Evolutionary conservation across 2,797 vertebrate species (phyloP).

Genomic region (Tauraco hartlaubi): DNA sequence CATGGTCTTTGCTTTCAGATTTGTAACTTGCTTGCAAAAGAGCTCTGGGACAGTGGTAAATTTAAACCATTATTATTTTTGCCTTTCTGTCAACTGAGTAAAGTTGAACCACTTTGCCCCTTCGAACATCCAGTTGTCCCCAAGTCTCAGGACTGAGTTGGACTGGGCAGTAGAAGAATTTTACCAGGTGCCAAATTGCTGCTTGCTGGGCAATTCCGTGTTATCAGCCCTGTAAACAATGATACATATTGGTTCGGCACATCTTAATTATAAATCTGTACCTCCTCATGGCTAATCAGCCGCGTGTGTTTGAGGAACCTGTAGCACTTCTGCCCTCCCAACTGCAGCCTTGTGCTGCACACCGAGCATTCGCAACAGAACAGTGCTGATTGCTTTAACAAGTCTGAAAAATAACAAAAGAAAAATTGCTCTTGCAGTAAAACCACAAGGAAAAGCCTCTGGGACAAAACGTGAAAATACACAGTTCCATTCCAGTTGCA

Average conservation of each 20-base stretch:
- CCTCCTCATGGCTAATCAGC: not conserved
- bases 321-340: not conserved
- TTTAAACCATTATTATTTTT: not conserved
- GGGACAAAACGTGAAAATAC: not conserved
- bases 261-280: constrained; percentile 41
- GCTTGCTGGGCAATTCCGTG: not conserved
- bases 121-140: not conserved
- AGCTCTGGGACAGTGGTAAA: not conserved
- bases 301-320: not conserved
- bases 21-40: constrained; percentile 16
- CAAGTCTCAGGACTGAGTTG: not conserved
- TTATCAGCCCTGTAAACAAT: not conserved
- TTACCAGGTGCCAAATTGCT: not conserved
- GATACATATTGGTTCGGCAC: not conserved
- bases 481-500: not conserved
- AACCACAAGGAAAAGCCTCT: constrained; percentile 27
- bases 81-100: not conserved
- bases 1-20: not conserved
- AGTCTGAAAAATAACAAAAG: constrained; percentile 53
- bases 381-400: constrained; percentile 47
- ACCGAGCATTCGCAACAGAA: not conserved
- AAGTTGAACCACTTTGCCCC: not conserved
- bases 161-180: not conserved
- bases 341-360: not conserved
- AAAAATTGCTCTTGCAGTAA: constrained; percentile 12